Base-by-base conservation (phyloP, 53 echinoderm and acorn worm genomes). In the Antedon mediterranea region DNA sequence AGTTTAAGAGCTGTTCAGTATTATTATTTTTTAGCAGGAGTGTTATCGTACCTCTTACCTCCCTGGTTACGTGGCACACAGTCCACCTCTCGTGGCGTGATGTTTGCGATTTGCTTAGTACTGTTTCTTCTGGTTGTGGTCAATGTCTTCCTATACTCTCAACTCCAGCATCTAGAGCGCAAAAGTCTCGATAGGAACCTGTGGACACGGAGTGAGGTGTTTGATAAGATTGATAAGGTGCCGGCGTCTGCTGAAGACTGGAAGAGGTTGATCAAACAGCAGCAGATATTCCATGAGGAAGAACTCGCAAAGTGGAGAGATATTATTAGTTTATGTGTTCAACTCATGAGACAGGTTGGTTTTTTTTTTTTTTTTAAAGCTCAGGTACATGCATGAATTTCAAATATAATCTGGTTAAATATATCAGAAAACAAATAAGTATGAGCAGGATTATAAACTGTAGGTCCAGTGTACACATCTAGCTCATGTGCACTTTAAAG, bases 291-390 rank as follows among this genome's bases (percentile, higher is more conserved):
- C 71, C 98, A 93, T 80, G 86, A 93, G 29, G 76, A 82, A 43
- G 98, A 98, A 86, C 85, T 95, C 86, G 84, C 88, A 41, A 88
- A 86, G 86, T 98, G 98, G 92, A 82, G 88, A 43, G 97, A 95
- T 57, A 88, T 92, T 9, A 79, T 95, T 28, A 83, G 80, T 30
- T 82, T 95, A n/a, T 91, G 91, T 71, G 89, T 95, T 28, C 87
- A 90, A 42, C 92, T 95, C 42, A 91, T 95, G 42, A 91, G 89
- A 77, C 91, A 95, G 91, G 95, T 95, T 78, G 28, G 79, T 37
- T 37, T 37, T 37, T 37, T 37, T 37, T n/a, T n/a, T n/a, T 37
- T 37, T 11, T 37, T 37, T 37, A 6, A 6, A 37, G 4, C 11
- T 37, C 11, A 37, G 4, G 11, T 37, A 11, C 37, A 11, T 11